Evolutionary conservation across 1,140 invertebrate genomes (phyloP), one percentile per base, ranked within the genome.

Genomic region (Agraylea sexmaculata): DNA sequence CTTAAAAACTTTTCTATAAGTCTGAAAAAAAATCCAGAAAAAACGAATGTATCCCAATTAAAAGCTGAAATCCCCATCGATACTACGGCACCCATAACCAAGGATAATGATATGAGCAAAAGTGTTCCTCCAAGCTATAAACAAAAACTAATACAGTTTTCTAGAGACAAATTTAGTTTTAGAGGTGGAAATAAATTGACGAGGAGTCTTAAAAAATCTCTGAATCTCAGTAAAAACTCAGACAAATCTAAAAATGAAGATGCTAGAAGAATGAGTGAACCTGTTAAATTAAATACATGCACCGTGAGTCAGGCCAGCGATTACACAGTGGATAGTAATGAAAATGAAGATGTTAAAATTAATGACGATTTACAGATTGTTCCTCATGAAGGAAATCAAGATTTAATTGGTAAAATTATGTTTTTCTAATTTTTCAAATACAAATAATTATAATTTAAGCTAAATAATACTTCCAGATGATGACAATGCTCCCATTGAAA

Each of bases 401-500:
- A 46, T 38, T 43, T 47, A 16, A 46, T 51, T 23, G 47, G 44
- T 43, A 46, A 20, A 23, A 4, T 25, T 36, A 35, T 27, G 16
- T 30, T n/a, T 23, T 16, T 7, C 23, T 25, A 7, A 25, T 25
- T 25, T 25, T 25, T 25, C n/a, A 7, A 25, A 6, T 25, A 25
- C 23, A 3, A 25, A 23, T 22, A 23, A 37, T 37, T 28, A 8
- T 15, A 15, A 36, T 36, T 36, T 36, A 17, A 36, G 13, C n/a
- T 13, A 37, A 13, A n/a, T 19, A 20, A 33, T 30, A n/a, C 16
- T 21, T 18, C 33, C 15, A 51, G 43, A 49, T 40, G 46, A 44
- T 12, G 42, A 66, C 46, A 70, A 68, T 33, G 65, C 69, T 22
- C 75, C 77, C 4, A 82, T 87, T 35, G 83, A 88, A 61, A 76